These are phyloP conservation scores for Pristionchus entomophagus DNA, from an alignment of 2,888 invertebrate genomes.

Conservation along the genomic window DNA sequence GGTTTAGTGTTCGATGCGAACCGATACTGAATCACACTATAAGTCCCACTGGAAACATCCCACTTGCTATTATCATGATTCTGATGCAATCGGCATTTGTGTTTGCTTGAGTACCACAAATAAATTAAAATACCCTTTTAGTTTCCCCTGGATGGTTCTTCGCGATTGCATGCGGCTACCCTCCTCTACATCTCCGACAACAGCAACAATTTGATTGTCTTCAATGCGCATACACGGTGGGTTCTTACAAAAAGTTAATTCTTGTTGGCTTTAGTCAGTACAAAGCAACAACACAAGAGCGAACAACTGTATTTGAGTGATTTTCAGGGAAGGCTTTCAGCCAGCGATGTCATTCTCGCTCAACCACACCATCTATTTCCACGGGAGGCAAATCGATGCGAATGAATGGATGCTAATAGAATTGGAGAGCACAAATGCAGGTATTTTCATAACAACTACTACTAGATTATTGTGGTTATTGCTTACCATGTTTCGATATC, in stretches of 20 bases:
- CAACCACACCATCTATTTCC: slow-evolving; percentile 33
- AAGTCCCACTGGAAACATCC: too few relatives aligned
- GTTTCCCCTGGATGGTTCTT: background rate
- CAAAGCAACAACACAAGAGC: too few relatives aligned
- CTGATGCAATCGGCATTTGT: too few relatives aligned
- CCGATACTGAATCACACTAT: too few relatives aligned
- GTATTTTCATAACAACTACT: background rate
- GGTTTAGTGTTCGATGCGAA: too few relatives aligned
- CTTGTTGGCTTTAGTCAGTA: too few relatives aligned
- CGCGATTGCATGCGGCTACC: background rate
- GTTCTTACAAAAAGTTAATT: background rate
- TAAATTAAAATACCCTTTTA: background rate
- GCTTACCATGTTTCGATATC: too few relatives aligned
- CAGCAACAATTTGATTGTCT: background rate
- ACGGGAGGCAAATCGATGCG: background rate
- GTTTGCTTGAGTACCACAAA: too few relatives aligned
- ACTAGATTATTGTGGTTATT: background rate
- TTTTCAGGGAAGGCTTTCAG: background rate
- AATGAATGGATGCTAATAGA: slow-evolving; percentile 40
- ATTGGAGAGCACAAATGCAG: slow-evolving; percentile 20
- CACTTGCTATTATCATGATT: too few relatives aligned
- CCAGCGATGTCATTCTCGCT: slow-evolving; percentile 2
- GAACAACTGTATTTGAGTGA: background rate
- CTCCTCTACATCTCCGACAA: slow-evolving; percentile 29
- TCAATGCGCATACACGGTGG: slow-evolving; percentile 13